Evolutionary conservation across 2,797 vertebrate genomes (phyloP), one percentile per base, ranked within the genome.

Genomic region (Chiroxiphia lanceolata): DNA sequence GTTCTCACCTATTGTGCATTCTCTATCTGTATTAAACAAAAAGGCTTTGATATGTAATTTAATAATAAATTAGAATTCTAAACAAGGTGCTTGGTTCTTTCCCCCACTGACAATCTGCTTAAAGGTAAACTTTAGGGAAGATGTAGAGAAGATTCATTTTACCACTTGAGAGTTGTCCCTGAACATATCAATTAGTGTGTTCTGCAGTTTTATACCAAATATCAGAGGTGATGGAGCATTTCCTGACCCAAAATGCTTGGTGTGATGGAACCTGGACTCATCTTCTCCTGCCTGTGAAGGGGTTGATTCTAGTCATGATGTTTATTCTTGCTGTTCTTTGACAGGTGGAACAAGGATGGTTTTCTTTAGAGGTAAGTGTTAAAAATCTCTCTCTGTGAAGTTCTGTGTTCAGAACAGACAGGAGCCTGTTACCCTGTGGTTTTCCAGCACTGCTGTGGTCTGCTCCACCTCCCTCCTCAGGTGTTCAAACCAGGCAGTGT

Each of bases 21-120:
- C 97, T 98, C 97, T 98, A 97, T 98, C 96, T 98, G 96, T 98
- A 97, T 97, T 97, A 85, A 97, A 97, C 74, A 67, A 69, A 92
- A 94, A 96, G 96, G 97, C 97, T 98, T 98, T 98, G 97, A 97
- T 98, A 98, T 97, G 96, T 98, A 98, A 98, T 98, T 98, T 98
- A 98, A 98, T 98, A 98, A 98, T 98, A 98, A 98, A 98, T 97
- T 96, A 98, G 97, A 97, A 97, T 97, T 97, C 95, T 97, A 95
- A 97, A 93, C 95, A 60, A 75, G 76, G 23, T 93, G 68, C 89
- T 87, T 84, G 54, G 19, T 89, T 97, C 94, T 96, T 95, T 93
- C 54, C 79, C 63, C 83, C 60, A 3, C 0, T 60, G 31, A 40
- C 20, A 22, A 1, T 70, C 13, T 72, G 22, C 48, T 50, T 82